Evolutionary conservation across 1,140 invertebrate genomes (phyloP), one percentile per base, ranked within the genome.

Genomic region (Rhopalosiphum padi): DNA sequence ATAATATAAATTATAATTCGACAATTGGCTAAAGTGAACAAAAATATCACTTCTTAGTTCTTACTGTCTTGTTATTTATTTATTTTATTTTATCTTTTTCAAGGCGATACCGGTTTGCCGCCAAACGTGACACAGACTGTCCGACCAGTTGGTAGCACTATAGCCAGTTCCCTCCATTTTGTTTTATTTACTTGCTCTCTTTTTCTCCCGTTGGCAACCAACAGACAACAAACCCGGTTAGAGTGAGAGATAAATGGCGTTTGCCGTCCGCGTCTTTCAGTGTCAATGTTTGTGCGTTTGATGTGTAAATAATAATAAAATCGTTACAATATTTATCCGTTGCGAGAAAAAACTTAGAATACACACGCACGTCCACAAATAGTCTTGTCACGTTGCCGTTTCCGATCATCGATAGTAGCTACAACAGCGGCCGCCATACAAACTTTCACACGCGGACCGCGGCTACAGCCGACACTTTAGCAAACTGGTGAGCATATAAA

Each of bases 211-310:
- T 93, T 93, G 91, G 77, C 30, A 51, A 43, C 68, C 53, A 53
- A 48, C 46, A 55, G 25, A 51, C 68, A 93, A 83, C 43, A 85
- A 93, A 83, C 91, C 91, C 46, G 91, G 68, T 93, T 68, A 43
- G 89, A 90, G 89, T 55, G 91, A 85, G 91, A 93, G 91, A 93
- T 86, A 93, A 55, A 93, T 93, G 48, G 82, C 82, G 91, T 86
- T 85, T 6, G 37, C 91, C 91, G 51, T 93, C 4, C 37, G 37
- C 91, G 41, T 53, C 91, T 86, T 37, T 43, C 30, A 43, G 35
- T 37, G 82, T 93, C 51, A 68, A 77, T 53, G 35, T 93, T 35
- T 93, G 48, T 85, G 48, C 60, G 90, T 51, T 88, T 55, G 2
- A 22, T 4, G 48, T 37, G 35, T 89, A 41, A 89, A 55, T 89